Evolutionary conservation across 1,140 invertebrate genomes (phyloP).

Genomic region (Fopius arisanus): DNA sequence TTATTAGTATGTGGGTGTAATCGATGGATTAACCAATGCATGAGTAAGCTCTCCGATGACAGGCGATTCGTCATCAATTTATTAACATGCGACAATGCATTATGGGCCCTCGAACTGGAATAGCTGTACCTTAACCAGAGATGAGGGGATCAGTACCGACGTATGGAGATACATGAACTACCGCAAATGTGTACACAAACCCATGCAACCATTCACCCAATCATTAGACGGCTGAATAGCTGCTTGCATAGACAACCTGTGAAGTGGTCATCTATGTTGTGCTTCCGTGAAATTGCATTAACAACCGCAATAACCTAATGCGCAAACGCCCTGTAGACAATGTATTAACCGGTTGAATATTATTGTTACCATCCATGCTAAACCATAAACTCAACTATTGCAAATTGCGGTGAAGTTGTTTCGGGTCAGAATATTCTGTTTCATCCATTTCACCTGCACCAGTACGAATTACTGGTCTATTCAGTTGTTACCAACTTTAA

Average conservation of each 20-base stretch:
- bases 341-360: not conserved
- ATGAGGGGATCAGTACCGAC: not conserved
- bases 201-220: constrained; percentile 9
- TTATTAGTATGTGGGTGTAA: too few species aligned
- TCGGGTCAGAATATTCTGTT: not conserved
- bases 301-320: constrained; percentile 18
- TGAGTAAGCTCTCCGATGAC: too few species aligned
- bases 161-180: not conserved
- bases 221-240: constrained; percentile 21
- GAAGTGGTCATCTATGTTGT: constrained; percentile 27
- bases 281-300: constrained; percentile 24
- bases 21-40: too few species aligned
- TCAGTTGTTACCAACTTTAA: too few species aligned
- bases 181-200: not conserved
- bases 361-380: not conserved
- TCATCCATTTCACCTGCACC: too few species aligned
- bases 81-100: not conserved
- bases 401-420: not conserved
- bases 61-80: not conserved
- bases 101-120: not conserved
- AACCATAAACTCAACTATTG: not conserved
- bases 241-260: constrained; percentile 20
- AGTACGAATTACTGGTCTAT: too few species aligned
- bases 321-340: not conserved
- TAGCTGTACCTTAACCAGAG: not conserved